Base-by-base conservation (phyloP, 2,113 vertebrate species). In the Leuciscus idus region DNA sequence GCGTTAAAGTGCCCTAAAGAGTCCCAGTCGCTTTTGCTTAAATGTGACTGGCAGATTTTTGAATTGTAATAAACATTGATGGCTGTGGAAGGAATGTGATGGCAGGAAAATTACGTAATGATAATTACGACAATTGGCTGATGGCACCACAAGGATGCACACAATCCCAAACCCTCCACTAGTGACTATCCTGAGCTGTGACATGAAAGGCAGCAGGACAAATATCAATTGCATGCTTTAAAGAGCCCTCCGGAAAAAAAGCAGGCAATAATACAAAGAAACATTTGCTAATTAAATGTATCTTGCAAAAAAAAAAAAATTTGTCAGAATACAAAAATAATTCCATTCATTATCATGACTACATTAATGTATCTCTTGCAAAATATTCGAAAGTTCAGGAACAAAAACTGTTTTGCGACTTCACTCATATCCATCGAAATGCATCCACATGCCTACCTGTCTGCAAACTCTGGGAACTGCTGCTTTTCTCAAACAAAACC, bases 1-100 rank as follows among this genome's bases (percentile, higher is more conserved):
- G 52, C 23, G 28, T 78, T 70, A 78, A 55, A 88, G 52, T 70
- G 62, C 68, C 64, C 73, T 64, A 23, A 36, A 83, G 66, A 86
- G 17, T 48, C 55, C 85, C 74, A 64, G 36, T 30, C 57, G 7
- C 30, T 68, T 72, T 33, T 33, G 23, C 4, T 83, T 46, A 55
- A 50, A 68, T 46, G 21, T 84, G 55, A 82, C 52, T 64, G 87
- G 76, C 50, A 75, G 84, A 36, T 61, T 59, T 72, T 48, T 39
- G 70, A 83, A 85, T 52, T 76, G 79, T 68, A 73, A 79, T 85
- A 55, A 85, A 59, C 55, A 46, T 19, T 73, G 80, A 85, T 85
- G 28, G n/a, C 70, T 12, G 1, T 72, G 26, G 74, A 52, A 52
- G 15, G 50, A 57, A 57, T 55, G 15, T 78, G 48, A 78, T 78